A percentile compares a stretch with the other conserved stretches of the same genome.
phyloP scores from a whole-genome alignment of 35 echinoderm and acorn worm species.

The Ophioderma brevispina region DNA sequence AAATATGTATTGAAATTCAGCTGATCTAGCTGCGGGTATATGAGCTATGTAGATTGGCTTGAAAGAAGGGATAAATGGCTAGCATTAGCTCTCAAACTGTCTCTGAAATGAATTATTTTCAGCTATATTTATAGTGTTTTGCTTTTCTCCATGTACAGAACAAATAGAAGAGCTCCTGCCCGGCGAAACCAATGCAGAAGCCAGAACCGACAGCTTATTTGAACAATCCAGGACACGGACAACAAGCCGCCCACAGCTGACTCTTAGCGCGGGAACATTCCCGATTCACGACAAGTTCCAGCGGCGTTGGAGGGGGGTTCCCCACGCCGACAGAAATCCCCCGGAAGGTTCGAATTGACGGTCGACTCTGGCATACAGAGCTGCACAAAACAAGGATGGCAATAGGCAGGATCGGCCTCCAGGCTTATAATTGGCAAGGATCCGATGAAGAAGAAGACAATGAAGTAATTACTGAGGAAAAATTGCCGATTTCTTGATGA shows the following conservation, averaged over 20 bases:
- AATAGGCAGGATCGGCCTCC: background rate
- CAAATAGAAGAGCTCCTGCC: background rate
- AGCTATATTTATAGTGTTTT: no score
- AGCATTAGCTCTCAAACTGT: no score
- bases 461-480: constrained; percentile 44
- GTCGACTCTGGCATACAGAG: background rate
- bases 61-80: no score
- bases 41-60: no score
- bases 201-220: background rate
- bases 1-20: no score
- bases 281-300: background rate
- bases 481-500: constrained; percentile 27
- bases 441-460: constrained; percentile 36
- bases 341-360: background rate
- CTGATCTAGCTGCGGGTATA: no score
- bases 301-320: background rate
- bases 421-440: constrained; percentile 42
- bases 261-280: background rate
- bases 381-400: background rate
- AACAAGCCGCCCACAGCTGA: background rate
- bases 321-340: background rate
- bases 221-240: background rate
- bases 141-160: background rate
- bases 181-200: background rate
- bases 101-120: no score